Evolutionary conservation across 1,140 invertebrate species (phyloP).

Genomic region (Oncopeltus fasciatus): DNA sequence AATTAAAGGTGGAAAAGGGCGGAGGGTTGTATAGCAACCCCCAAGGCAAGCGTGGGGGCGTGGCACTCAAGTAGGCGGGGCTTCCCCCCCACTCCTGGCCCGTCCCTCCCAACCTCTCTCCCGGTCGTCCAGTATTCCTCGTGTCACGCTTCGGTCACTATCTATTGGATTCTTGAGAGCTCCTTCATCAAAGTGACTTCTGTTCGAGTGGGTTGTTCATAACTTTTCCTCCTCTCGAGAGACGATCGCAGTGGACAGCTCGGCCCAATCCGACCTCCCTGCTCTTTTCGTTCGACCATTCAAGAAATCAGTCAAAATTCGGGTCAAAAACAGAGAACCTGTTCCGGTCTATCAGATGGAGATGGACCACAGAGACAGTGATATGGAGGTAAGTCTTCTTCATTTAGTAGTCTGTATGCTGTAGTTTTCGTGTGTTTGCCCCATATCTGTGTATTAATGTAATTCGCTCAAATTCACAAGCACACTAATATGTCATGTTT

Average conservation of each 20-base stretch:
- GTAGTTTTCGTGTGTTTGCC: no score
- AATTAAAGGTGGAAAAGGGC: no score
- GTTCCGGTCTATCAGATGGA: slow-evolving; percentile 72
- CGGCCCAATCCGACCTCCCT: background rate
- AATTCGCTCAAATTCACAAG: no score
- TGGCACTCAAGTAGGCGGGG: background rate
- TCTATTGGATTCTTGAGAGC: no score
- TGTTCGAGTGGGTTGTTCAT: no score
- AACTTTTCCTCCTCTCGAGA: no score
- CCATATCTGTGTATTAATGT: no score
- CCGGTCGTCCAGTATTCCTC: background rate
- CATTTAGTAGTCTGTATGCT: no score
- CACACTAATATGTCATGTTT: no score
- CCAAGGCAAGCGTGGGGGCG: background rate
- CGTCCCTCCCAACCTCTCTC: background rate
- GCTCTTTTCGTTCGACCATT: background rate
- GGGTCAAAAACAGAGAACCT: slow-evolving; percentile 76
- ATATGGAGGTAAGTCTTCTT: slow-evolving; percentile 43
- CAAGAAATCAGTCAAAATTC: slow-evolving; percentile 57
- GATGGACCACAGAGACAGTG: slow-evolving; percentile 62
- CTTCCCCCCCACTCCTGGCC: background rate
- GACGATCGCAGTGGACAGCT: no score
- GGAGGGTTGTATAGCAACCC: background rate
- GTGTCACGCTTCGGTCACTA: no score
- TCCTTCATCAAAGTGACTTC: no score